A percentile compares a stretch with the other conserved stretches of the same genome.
Conservation (phyloP, 2,113 vertebrate genomes). For the Rhodinocichla rosea region DNA sequence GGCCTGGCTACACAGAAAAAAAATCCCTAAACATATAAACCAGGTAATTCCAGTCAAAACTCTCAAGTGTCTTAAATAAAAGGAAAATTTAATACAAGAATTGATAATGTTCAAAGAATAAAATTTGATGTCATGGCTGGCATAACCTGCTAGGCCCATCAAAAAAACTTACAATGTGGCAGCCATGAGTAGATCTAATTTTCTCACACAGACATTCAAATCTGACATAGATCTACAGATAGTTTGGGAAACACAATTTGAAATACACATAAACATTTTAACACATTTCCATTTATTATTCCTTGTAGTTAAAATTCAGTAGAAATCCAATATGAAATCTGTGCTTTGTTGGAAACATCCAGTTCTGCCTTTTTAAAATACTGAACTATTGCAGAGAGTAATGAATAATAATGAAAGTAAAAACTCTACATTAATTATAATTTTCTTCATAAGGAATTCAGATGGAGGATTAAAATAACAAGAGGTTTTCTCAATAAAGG, state of each 20-base stretch:
- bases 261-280: not conserved
- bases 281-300: not conserved
- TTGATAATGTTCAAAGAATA: not conserved
- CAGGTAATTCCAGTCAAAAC: not conserved
- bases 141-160: not conserved
- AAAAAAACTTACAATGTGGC: not conserved
- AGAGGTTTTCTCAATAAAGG: not conserved
- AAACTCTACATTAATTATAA: not conserved
- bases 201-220: not conserved
- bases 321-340: not conserved
- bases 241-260: not conserved
- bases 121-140: not conserved
- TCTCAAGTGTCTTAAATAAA: not conserved
- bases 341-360: not conserved
- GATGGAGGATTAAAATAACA: not conserved
- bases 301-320: not conserved
- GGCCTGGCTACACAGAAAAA: too few relatives aligned
- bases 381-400: not conserved
- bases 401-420: not conserved
- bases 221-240: not conserved
- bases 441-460: not conserved
- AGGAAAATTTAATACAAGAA: not conserved
- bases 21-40: not conserved
- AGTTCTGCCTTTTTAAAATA: not conserved
- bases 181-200: not conserved